Evolutionary conservation across 2,888 invertebrate species (phyloP), one percentile per base, ranked within the genome.

Genomic region (Aplocera efformata): DNA sequence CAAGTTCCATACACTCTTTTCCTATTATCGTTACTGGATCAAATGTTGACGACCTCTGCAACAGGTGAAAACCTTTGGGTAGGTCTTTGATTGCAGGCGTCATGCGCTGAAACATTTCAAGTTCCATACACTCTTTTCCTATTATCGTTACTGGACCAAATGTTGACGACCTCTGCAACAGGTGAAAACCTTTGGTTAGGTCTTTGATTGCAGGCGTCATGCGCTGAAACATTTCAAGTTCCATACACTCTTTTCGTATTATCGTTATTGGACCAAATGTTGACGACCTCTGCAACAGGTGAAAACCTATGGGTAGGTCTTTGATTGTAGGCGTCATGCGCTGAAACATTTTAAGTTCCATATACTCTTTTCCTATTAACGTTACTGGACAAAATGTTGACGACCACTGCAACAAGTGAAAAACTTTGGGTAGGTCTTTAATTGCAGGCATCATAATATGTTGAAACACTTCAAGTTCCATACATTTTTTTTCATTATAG

Each of bases 181-280:
- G 27, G 32, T 32, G 27, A 42, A 35, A 31, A 35, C 31, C 35
- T 36, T 29, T 23, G 10, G 10, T 6, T 10, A 29, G 9, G 17
- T 5, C 5, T 17, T 17, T 17, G 5, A 17, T 2, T 17, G 13
- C 13, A 17, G 13, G 13, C 2, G 5, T 3, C 5, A 17, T 21
- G n/a, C 6, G n/a, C 21, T 22, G 31, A 31, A 22, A 22, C 31
- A 17, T 5, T 17, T 17, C 5, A 17, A 17, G 3, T 17, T 5
- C 5, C n/a, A n/a, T n/a, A n/a, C n/a, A n/a, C n/a, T n/a, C n/a
- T n/a, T n/a, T n/a, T n/a, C n/a, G n/a, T n/a, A n/a, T n/a, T n/a
- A n/a, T n/a, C 34, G 33, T 41, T 37, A 41, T 26, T 37, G 26
- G 42, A 43, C 30, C 42, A 43, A 43, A 42, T 42, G 42, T 37